phyloP scores from a whole-genome alignment of 2,888 invertebrate species.

The Clusia tigrina region DNA sequence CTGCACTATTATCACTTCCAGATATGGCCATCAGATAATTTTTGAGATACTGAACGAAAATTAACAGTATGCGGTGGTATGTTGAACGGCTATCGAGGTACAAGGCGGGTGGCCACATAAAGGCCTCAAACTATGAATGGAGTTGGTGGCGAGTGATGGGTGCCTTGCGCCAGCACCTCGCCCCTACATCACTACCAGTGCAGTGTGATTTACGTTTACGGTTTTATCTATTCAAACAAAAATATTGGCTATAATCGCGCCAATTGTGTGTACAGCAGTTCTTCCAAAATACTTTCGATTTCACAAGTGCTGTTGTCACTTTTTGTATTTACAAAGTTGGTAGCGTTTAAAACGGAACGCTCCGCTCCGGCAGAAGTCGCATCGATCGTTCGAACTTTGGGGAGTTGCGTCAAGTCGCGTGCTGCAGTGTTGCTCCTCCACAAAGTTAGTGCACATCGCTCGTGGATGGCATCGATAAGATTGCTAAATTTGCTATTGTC shows the following conservation, averaged over 20 bases:
- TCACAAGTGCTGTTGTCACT: neutral
- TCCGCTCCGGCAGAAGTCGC: neutral
- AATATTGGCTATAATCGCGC: slow-evolving; percentile 46
- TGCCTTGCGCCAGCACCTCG: slow-evolving; percentile 30
- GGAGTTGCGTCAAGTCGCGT: slow-evolving; percentile 6
- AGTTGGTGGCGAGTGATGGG: slow-evolving; percentile 32
- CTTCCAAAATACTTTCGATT: slow-evolving; percentile 9
- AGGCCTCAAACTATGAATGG: slow-evolving; percentile 43
- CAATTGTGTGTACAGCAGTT: slow-evolving; percentile 34
- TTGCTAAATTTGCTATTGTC: slow-evolving; percentile 13
- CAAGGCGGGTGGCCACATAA: neutral
- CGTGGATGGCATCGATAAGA: slow-evolving; percentile 8
- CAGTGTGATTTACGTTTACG: neutral
- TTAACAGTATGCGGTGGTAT: neutral
- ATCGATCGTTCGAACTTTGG: neutral
- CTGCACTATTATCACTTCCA: slow-evolving; percentile 24
- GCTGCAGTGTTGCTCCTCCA: neutral
- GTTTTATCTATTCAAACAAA: slow-evolving; percentile 50
- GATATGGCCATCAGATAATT: slow-evolving; percentile 31
- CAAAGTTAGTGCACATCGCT: neutral
- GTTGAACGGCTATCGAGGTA: neutral
- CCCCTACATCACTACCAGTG: slow-evolving; percentile 36
- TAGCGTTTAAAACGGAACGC: neutral
- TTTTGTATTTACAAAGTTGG: slow-evolving; percentile 3
- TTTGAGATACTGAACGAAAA: slow-evolving; percentile 9